Percentiles rank a stretch among this genome's conserved stretches.
phyloP scores from a whole-genome alignment of 2,113 vertebrate species.

The Anser brachyrhynchus region DNA sequence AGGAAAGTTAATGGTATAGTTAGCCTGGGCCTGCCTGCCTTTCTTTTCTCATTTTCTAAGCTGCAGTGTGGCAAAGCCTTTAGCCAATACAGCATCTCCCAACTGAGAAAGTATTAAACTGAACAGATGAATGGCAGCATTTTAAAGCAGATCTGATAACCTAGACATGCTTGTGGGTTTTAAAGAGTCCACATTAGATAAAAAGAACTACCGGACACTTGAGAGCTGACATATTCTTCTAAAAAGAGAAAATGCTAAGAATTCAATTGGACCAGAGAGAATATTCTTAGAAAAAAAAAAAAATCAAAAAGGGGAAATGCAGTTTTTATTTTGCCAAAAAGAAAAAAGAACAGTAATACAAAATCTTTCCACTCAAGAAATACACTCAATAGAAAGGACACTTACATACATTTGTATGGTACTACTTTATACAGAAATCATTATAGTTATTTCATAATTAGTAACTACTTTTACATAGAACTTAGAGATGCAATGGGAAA shows the following conservation, averaged over 20 bases:
- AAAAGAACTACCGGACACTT: conserved; percentile 65
- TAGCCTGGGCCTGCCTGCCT: conserved; percentile 48
- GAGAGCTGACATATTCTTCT: conserved; percentile 64
- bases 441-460: conserved; percentile 12
- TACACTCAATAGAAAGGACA: neutral
- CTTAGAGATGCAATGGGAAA: neutral
- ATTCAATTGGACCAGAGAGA: conserved; percentile 64
- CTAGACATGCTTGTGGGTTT: conserved; percentile 59
- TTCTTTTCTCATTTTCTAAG: conserved; percentile 74
- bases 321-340: conserved; percentile 19
- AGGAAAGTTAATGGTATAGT: conserved; percentile 69
- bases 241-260: conserved; percentile 43
- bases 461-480: conserved; percentile 3
- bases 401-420: neutral
- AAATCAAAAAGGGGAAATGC: conserved; percentile 5
- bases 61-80: conserved; percentile 59
- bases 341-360: neutral
- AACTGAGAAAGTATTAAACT: conserved; percentile 65
- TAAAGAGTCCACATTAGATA: conserved; percentile 69
- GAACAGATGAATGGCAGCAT: conserved; percentile 75
- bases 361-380: neutral
- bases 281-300: neutral
- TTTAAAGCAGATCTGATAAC: conserved; percentile 77
- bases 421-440: neutral
- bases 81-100: conserved; percentile 66